These are phyloP conservation scores for Upupa epops DNA, from an alignment of 2,113 vertebrate species.

Conservation along the genomic window DNA sequence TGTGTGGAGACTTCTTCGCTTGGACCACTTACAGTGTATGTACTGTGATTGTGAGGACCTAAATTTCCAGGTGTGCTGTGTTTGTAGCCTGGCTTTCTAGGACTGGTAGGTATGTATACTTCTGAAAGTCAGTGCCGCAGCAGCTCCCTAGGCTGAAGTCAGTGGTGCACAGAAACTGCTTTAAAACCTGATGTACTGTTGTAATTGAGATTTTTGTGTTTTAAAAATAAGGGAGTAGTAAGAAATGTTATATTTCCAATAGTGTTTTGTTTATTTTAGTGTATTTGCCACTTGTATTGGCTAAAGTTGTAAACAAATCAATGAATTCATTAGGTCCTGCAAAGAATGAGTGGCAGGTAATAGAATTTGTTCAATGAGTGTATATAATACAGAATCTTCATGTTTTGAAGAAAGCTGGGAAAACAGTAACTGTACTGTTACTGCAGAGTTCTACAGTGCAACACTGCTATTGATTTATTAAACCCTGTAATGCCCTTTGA, in stretches of 20 bases:
- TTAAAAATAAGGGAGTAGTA: not conserved
- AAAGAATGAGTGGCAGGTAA: not conserved
- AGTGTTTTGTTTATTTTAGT: not conserved
- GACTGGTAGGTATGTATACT: not conserved
- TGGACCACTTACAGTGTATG: accelerated
- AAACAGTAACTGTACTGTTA: not conserved
- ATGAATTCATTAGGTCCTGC: not conserved
- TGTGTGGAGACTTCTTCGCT: not conserved
- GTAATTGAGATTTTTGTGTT: not conserved
- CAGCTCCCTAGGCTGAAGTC: not conserved
- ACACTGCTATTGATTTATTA: not conserved
- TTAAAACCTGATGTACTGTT: not conserved
- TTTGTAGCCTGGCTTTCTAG: not conserved
- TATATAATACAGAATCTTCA: not conserved
- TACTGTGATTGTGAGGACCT: not conserved
- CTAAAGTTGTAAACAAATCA: not conserved
- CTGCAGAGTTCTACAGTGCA: not conserved
- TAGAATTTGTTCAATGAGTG: not conserved
- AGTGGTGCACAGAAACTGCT: not conserved
- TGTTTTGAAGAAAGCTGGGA: not conserved
- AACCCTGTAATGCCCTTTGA: not conserved
- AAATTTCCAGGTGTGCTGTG: not conserved
- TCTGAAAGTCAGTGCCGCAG: not conserved
- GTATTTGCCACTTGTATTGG: not conserved
- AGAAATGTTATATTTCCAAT: not conserved